Evolutionary conservation across 2,113 vertebrate genomes (phyloP), one percentile per base, ranked within the genome.

Genomic region (Thunnus thynnus): DNA sequence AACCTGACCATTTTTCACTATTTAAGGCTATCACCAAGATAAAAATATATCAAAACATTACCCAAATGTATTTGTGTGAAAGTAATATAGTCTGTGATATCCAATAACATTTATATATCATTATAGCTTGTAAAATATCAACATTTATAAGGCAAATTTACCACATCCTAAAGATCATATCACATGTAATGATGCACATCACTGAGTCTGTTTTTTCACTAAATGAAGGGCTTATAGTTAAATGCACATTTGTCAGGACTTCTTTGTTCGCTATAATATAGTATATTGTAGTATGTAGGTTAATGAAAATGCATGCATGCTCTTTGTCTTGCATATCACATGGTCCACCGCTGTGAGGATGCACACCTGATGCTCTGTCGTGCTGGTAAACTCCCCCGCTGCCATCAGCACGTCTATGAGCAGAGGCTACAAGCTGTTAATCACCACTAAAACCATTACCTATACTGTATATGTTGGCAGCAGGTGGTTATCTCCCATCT

Each of bases 391-490:
- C 62, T 46, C 27, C 1, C 62, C 36, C 22, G 74, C 71, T 64
- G 61, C 56, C 63, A 58, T 80, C 48, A 63, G 32, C 41, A 73
- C 66, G 56, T 77, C 16, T 46, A 63, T 69, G 62, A 69, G 52
- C 47, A 56, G 46, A 65, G 22, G 48, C 72, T 44, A 58, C 76
- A 52, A 61, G 71, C 72, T 67, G 68, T 74, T 86, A 80, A 80
- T 85, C 89, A 58, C 70, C 61, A 48, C 36, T 88, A 58, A 86
- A 77, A 69, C 76, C 66, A 83, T 86, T 80, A 82, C 30, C 50
- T 41, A 0, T 9, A 13, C 41, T 81, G 27, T 30, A 51, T n/a
- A 20, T 27, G 0, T 41, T 2, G 36, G 69, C 72, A 82, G 78
- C 72, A 70, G 70, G 74, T 25, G 18, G 47, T 25, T 17, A 13